Evolutionary conservation across 1,140 invertebrate genomes (phyloP), one percentile per base, ranked within the genome.

Genomic region (Periplaneta americana): DNA sequence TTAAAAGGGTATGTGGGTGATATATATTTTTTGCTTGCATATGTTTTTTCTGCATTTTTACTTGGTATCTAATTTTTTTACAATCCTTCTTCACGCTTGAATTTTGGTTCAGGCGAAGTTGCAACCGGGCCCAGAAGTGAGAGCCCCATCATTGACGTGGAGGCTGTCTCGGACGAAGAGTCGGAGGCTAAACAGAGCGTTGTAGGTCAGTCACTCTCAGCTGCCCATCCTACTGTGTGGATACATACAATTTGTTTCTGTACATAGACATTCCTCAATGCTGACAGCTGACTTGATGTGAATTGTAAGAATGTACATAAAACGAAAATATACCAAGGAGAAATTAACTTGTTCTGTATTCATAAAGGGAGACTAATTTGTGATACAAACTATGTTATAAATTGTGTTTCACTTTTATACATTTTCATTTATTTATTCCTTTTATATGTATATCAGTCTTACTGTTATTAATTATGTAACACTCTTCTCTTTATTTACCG

Each of bases 141-240:
- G 86, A 93, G 93, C 89, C 94, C 94, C 84, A 90, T 93, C 87
- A 92, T 94, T 86, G 94, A 95, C 88, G 94, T 95, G 86, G 94
- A 94, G 87, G 91, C 91, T 83, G 90, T 94, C 84, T 94, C 93
- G 83, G 93, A 94, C 87, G 91, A 91, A 83, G 91, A 93, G 83
- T 86, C 88, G 83, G 88, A 90, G 82, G 88, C 89, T 85, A 90
- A 91, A 37, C 79, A 79, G 66, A 37, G 74, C 34, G 78, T 83
- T 35, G 83, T 81, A 81, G 81, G 81, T 81, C 76, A 81, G 81
- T 78, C 33, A 66, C n/a, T 66, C 48, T 9, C 48, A 66, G 48
- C 48, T 66, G 48, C 48, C 22, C 48, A n/a, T 66, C 48, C 39
- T 66, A 5, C 22, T 66, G 48, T 48, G 48, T 66, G 48, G 13